Evolutionary conservation across 2,888 invertebrate genomes (phyloP), one percentile per base, ranked within the genome.

Genomic region (Lamellibrachia columna): DNA sequence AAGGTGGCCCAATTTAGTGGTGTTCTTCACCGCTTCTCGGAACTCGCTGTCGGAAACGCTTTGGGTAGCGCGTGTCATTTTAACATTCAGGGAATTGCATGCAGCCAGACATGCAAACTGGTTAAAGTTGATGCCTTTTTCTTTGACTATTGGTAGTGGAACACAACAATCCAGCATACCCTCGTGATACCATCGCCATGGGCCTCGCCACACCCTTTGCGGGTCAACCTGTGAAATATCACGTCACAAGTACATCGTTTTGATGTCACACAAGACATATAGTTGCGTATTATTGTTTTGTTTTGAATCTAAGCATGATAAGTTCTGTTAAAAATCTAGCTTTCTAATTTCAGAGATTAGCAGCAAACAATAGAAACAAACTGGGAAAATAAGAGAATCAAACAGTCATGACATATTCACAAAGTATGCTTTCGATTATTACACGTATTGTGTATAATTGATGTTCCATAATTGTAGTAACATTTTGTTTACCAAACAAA

Each of bases 111-210:
- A 96, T 3, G 95, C 93, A 93, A 96, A 96, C 93, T 96, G 95
- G 3, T 95, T 95, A 92, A 96, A 94, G 15, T 95, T 96, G 90
- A 96, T 95, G 8, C 96, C 96, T 22, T 95, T 94, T 92, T 94
- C 92, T 53, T 94, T 94, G 0, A 96, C 94, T n/a, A 94, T 93
- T 60, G 95, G 95, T 53, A 96, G 93, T 0, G 96, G 95, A 3
- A 96, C 95, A 93, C 97, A 97, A 93, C 96, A 97, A 93, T 96
- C 96, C 40, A 97, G 94, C 96, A 97, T 97, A 60, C 95, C 95
- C 94, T 97, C 97, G 94, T 97, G 96, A 94, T 96, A 97, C 96
- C 96, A 97, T 52, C 96, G 95, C 97, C 97, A 97, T 3, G 96
- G 95, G 0, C 96, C 96, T 92, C 95, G 95, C 96, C 96, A 96